Percentiles rank a stretch among this genome's conserved stretches.
Evolutionary conservation across 2,797 vertebrate genomes (phyloP).

Genomic region (Micrastur ruficollis): DNA sequence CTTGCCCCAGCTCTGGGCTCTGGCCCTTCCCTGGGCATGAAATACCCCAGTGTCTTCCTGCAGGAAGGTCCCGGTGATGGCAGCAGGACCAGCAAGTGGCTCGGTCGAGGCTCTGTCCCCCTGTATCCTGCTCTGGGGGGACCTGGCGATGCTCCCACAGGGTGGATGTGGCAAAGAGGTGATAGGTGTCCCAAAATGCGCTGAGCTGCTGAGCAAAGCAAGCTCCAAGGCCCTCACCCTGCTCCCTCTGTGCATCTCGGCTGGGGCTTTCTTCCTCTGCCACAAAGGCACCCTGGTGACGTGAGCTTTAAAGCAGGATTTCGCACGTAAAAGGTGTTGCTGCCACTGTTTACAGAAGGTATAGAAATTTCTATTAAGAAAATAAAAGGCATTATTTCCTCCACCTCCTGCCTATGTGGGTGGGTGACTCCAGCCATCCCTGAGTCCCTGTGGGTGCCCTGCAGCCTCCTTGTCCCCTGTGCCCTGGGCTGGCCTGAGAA

Average conservation of each 20-base stretch:
- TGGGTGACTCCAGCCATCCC: neutral
- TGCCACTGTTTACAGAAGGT: neutral
- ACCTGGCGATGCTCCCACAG: neutral
- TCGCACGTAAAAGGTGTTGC: neutral
- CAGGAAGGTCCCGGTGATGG: neutral
- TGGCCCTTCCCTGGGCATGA: neutral
- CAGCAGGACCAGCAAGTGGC: neutral
- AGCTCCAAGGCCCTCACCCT: neutral
- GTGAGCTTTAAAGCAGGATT: neutral
- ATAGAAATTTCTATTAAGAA: neutral
- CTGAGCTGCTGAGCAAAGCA: neutral
- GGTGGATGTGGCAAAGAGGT: neutral
- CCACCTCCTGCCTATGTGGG: neutral
- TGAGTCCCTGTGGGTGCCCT: neutral
- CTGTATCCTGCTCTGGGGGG: neutral
- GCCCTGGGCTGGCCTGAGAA: neutral
- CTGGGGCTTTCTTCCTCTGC: neutral
- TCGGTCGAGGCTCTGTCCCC: neutral
- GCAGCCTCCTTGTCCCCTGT: neutral
- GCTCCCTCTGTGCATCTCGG: neutral
- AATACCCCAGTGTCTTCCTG: neutral
- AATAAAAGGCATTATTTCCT: neutral
- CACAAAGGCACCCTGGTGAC: neutral
- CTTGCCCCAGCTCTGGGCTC: no score
- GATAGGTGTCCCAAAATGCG: neutral